A percentile compares a stretch with the other conserved stretches of the same genome.
phyloP scores from a whole-genome alignment of 2,797 vertebrate species.

The Echiichthys vipera region DNA sequence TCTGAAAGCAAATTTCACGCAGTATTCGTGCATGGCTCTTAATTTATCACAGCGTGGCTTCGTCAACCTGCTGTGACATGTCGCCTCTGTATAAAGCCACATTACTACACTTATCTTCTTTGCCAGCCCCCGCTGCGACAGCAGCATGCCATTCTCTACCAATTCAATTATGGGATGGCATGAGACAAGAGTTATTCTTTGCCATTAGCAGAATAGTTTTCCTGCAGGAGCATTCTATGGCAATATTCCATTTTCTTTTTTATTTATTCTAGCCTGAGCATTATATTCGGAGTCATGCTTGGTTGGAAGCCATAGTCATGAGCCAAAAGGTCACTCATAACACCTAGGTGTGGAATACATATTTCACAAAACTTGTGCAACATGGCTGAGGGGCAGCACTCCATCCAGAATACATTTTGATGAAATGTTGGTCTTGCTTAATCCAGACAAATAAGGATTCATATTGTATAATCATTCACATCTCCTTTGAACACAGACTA shows the following conservation, averaged over 20 bases:
- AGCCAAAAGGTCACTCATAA: conserved; percentile 36
- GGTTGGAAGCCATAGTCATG: conserved; percentile 4
- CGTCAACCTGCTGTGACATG: conserved; percentile 52
- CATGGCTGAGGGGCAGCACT: not conserved
- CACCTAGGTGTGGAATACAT: conserved; percentile 10
- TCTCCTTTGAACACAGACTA: conserved; percentile 6
- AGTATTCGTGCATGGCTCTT: conserved; percentile 29
- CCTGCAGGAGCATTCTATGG: conserved; percentile 1
- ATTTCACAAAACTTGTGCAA: conserved; percentile 7
- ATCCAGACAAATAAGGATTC: conserved; percentile 11
- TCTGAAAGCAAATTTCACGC: conserved; percentile 33
- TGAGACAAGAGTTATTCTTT: conserved; percentile 55
- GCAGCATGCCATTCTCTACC: conserved; percentile 54
- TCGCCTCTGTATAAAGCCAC: conserved; percentile 42
- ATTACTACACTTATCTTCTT: conserved; percentile 65
- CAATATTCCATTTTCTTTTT: conserved; percentile 24
- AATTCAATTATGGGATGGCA: conserved; percentile 67
- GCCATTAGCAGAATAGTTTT: conserved; percentile 51
- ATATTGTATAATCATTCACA: not conserved
- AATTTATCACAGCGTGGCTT: conserved; percentile 45
- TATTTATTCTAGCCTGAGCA: conserved; percentile 15
- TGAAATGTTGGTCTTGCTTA: not conserved
- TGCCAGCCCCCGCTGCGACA: conserved; percentile 53
- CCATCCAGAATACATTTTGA: not conserved
- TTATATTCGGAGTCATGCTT: conserved; percentile 35